Conservation (phyloP, 2,113 vertebrate species). For the Eclectus roratus region DNA sequence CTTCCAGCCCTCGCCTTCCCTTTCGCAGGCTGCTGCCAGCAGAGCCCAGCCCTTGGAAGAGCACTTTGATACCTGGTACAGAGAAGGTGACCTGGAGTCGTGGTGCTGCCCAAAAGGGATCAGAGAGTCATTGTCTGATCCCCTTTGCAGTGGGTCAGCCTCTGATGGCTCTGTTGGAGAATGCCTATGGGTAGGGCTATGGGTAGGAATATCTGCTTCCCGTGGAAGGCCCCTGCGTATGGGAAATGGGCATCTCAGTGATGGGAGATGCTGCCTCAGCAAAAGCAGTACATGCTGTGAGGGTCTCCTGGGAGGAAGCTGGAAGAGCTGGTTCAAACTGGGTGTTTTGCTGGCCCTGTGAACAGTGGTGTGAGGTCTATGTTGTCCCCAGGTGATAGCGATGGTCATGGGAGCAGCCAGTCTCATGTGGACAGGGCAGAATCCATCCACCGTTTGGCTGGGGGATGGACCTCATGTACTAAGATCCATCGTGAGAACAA, state of each 20-base stretch:
- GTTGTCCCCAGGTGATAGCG: neutral
- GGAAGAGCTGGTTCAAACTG: neutral
- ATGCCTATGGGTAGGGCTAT: neutral
- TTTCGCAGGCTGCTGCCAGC: neutral
- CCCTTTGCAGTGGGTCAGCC: neutral
- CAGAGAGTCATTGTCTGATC: neutral
- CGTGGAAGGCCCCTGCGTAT: fast-evolving
- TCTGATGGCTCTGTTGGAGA: fast-evolving
- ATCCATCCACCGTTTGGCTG: neutral
- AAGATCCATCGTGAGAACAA: fast-evolving
- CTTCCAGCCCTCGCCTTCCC: neutral
- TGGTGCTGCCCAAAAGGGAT: neutral
- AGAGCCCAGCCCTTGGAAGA: neutral
- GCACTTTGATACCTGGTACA: neutral
- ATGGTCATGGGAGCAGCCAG: neutral
- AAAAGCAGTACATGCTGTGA: neutral
- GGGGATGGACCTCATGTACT: fast-evolving
- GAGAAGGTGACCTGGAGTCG: neutral
- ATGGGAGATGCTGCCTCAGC: neutral
- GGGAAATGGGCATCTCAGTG: neutral
- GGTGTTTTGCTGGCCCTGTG: neutral
- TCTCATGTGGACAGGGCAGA: neutral
- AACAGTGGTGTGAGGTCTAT: neutral
- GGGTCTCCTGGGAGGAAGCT: neutral
- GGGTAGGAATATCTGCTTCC: neutral